phyloP scores from a whole-genome alignment of 2,797 vertebrate species.

The Champsocephalus esox region DNA sequence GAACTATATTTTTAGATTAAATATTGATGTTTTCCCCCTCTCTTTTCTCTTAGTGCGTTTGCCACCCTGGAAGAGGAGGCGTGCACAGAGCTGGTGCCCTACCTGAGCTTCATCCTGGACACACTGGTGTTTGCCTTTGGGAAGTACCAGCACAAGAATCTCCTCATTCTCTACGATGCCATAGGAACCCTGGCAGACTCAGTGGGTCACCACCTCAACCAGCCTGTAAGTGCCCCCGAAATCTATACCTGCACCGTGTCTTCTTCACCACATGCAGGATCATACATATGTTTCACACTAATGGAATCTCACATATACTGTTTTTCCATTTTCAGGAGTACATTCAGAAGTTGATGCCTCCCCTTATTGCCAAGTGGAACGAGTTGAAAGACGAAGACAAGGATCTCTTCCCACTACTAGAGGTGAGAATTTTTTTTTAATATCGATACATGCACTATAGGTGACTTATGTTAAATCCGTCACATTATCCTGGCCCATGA shows the following conservation, averaged over 20 bases:
- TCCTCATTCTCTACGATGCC: constrained; percentile 95
- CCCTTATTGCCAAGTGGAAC: constrained; percentile 97
- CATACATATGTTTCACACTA: not conserved
- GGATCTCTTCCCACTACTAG: constrained; percentile 93
- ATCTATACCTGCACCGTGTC: not conserved
- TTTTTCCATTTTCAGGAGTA: constrained; percentile 85
- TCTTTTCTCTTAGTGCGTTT: constrained; percentile 86
- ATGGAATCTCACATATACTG: not conserved
- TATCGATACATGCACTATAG: not conserved
- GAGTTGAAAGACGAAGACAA: constrained; percentile 97
- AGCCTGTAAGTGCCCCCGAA: constrained; percentile 84
- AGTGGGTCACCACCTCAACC: constrained; percentile 96
- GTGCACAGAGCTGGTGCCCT: constrained; percentile 95
- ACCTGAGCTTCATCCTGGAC: constrained; percentile 95
- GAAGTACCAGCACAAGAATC: constrained; percentile 98
- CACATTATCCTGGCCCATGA: not conserved
- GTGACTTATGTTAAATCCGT: not conserved
- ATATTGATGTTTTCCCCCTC: not conserved
- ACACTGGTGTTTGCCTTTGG: constrained; percentile 96
- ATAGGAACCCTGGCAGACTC: constrained; percentile 96
- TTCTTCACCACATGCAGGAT: not conserved
- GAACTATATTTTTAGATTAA: not conserved
- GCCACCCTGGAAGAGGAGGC: constrained; percentile 96
- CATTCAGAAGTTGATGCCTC: constrained; percentile 97
- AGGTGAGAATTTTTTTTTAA: constrained; percentile 78